phyloP scores from a whole-genome alignment of 2,113 vertebrate genomes.

The Brienomyrus longianalis region DNA sequence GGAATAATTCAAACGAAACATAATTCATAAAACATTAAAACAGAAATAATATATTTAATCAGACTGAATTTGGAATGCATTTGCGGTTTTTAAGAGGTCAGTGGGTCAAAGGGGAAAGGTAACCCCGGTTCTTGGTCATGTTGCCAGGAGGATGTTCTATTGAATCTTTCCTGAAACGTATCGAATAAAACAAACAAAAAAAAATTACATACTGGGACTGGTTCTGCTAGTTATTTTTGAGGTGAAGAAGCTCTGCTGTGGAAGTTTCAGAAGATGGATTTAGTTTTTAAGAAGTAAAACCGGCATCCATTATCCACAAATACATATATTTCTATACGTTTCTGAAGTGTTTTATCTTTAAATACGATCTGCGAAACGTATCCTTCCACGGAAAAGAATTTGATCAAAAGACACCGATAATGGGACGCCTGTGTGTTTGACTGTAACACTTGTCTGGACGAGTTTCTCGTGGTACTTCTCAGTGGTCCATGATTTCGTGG shows the following conservation, averaged over 20 bases:
- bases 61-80: background rate
- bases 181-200: background rate
- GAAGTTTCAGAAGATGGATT: background rate
- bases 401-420: background rate
- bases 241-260: background rate
- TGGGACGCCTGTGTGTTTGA: background rate
- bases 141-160: background rate
- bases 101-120: slow-evolving; percentile 1
- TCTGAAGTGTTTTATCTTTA: background rate
- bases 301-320: background rate
- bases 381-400: background rate
- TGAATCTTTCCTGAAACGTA: background rate
- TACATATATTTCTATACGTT: background rate
- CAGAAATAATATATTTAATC: background rate
- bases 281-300: background rate
- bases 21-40: background rate
- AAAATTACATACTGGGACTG: background rate
- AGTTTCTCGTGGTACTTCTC: background rate
- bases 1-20: background rate
- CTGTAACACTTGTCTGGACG: background rate
- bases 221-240: background rate
- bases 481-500: background rate
- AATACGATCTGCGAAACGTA: background rate
- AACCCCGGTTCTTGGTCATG: too few relatives aligned
- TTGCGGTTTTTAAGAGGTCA: too few relatives aligned